phyloP scores from a whole-genome alignment of 2,113 vertebrate genomes.

The Ophiodon elongatus region DNA sequence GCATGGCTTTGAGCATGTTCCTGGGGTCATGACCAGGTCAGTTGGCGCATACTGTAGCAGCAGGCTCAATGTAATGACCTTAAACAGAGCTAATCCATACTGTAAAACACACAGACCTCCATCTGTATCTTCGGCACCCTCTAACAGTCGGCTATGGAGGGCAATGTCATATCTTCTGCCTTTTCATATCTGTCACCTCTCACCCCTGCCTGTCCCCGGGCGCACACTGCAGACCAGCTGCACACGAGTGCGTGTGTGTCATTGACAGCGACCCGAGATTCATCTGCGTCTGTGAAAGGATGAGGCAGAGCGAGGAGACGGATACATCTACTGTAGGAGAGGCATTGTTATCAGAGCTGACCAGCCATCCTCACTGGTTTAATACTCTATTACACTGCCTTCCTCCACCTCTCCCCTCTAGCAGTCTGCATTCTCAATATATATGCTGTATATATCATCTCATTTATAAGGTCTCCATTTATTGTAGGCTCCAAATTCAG shows the following conservation, averaged over 20 bases:
- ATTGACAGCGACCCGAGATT: constrained; percentile 60
- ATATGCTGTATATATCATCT: constrained; percentile 12
- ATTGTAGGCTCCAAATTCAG: constrained; percentile 12
- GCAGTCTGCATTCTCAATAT: constrained; percentile 1
- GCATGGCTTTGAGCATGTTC: constrained; percentile 23
- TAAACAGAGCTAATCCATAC: constrained; percentile 52
- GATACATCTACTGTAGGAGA: constrained; percentile 62
- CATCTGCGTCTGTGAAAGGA: constrained; percentile 60
- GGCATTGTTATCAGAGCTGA: constrained; percentile 57
- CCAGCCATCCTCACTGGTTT: constrained; percentile 56
- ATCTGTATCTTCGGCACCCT: constrained; percentile 40
- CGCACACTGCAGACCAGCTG: constrained; percentile 15
- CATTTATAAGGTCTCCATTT: constrained; percentile 35
- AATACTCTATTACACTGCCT: constrained; percentile 55
- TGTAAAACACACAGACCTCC: constrained; percentile 41
- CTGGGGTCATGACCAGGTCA: constrained; percentile 57
- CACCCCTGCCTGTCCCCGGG: constrained; percentile 41
- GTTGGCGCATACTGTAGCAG: constrained; percentile 5
- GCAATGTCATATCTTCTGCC: constrained; percentile 37
- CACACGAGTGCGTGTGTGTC: constrained; percentile 26
- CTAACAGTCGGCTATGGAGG: constrained; percentile 25
- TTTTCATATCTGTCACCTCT: constrained; percentile 60
- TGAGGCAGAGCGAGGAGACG: constrained; percentile 56
- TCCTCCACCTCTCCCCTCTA: constrained; percentile 30
- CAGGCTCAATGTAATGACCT: constrained; percentile 50